phyloP scores from a whole-genome alignment of 2,113 vertebrate genomes.

The Vulpes lagopus region DNA sequence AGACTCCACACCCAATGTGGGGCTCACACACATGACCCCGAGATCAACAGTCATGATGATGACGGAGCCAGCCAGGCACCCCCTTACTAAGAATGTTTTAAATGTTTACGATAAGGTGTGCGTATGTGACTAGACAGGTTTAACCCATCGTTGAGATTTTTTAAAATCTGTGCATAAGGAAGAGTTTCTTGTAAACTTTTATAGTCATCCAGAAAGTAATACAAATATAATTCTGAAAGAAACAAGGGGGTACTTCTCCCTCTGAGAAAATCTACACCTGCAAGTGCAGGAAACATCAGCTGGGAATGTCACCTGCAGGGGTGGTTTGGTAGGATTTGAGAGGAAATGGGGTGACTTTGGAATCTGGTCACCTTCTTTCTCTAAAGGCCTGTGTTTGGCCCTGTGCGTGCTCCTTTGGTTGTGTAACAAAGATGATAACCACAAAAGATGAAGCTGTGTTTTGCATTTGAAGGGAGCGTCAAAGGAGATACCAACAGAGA shows the following conservation, averaged over 20 bases:
- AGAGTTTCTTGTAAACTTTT: neutral
- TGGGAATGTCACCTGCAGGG: neutral
- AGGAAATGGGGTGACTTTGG: neutral
- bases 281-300: neutral
- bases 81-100: neutral
- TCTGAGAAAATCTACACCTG: neutral
- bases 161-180: neutral
- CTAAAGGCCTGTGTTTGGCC: neutral
- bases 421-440: neutral
- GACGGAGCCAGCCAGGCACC: neutral
- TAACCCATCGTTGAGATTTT: neutral
- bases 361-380: neutral
- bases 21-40: neutral
- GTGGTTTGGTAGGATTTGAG: neutral
- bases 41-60: neutral
- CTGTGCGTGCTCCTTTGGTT: neutral
- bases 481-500: neutral
- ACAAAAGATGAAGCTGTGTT: neutral
- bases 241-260: neutral
- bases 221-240: neutral
- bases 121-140: neutral
- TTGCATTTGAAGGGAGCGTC: neutral
- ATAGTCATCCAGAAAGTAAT: neutral
- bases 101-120: slow-evolving; percentile 35
- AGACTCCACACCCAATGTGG: neutral